Evolutionary conservation across 92 coral and sea anemone species (phyloP).

Genomic region (Palythoa caribaeorum): DNA sequence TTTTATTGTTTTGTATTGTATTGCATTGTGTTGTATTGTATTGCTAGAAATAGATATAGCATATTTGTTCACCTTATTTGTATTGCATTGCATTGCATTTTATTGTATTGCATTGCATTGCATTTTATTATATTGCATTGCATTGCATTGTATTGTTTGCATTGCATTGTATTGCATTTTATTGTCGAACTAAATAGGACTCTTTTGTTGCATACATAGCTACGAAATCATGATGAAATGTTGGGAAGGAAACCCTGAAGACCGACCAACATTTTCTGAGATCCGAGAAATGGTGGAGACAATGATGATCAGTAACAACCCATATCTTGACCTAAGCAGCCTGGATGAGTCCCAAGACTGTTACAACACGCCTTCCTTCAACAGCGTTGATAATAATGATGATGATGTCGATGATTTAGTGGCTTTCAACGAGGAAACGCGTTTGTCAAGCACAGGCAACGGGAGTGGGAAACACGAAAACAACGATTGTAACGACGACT

Average conservation of each 20-base stretch:
- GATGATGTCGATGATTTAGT: conserved; percentile 38
- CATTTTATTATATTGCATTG: no score
- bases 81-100: no score
- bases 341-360: conserved; percentile 80
- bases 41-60: no score
- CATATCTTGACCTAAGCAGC: conserved; percentile 79
- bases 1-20: no score
- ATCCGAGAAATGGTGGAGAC: conserved; percentile 71
- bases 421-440: conserved; percentile 14
- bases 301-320: conserved; percentile 83
- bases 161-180: not conserved
- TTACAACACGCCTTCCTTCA: conserved; percentile 85
- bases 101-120: no score
- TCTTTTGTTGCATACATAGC: conserved; percentile 31
- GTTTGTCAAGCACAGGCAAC: not conserved
- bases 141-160: not conserved
- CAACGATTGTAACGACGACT: not conserved
- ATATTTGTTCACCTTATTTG: no score
- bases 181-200: not conserved
- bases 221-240: conserved; percentile 75
- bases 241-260: conserved; percentile 74
- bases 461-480: conserved; percentile 25
- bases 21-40: no score
- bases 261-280: conserved; percentile 70
- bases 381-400: conserved; percentile 57